phyloP scores from a whole-genome alignment of 2,888 invertebrate species.

The Chironomus riparius region DNA sequence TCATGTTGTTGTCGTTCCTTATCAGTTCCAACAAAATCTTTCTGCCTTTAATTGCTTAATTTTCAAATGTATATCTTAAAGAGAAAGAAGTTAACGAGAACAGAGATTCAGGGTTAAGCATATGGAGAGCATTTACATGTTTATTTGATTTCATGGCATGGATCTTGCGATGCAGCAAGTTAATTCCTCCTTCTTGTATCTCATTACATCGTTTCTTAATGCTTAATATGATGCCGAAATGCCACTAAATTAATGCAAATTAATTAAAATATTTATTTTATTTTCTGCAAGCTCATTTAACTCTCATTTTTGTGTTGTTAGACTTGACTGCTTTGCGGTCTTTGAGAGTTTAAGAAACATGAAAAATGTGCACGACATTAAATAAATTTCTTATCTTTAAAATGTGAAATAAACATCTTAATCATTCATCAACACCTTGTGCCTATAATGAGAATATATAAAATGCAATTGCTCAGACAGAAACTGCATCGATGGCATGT shows the following conservation, averaged over 20 bases:
- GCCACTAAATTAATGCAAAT: slow-evolving; percentile 12
- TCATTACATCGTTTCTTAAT: background rate
- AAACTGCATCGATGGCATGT: background rate
- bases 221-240: slow-evolving; percentile 7
- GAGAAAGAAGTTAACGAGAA: background rate
- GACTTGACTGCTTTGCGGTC: background rate
- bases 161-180: background rate
- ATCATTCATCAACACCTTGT: slow-evolving; percentile 24
- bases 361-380: slow-evolving; percentile 19
- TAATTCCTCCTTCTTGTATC: background rate
- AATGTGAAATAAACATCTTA: slow-evolving; percentile 11
- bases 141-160: background rate
- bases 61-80: background rate
- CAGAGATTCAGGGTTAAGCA: background rate
- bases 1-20: background rate
- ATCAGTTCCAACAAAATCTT: slow-evolving; percentile 21
- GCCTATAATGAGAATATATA: background rate
- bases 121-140: background rate
- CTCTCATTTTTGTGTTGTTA: background rate
- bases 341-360: background rate
- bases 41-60: slow-evolving; percentile 25
- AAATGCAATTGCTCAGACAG: background rate
- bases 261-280: slow-evolving; percentile 4
- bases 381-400: background rate
- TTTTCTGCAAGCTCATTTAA: background rate